Evolutionary conservation across 1,140 invertebrate species (phyloP).

Genomic region (Drosophila setifemur): DNA sequence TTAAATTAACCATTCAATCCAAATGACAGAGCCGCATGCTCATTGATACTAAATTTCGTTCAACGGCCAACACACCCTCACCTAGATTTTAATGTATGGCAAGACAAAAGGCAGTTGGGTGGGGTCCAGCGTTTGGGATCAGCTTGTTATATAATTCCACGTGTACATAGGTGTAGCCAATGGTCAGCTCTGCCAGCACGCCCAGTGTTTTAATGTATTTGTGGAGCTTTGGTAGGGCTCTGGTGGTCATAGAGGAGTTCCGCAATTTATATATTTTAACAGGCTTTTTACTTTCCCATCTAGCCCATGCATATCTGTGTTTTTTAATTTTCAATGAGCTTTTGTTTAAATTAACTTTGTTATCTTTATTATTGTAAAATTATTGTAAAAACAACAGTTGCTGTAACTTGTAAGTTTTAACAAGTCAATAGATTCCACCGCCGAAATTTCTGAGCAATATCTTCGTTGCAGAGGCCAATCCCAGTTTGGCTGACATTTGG

Average conservation of each 20-base stretch:
- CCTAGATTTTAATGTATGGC: constrained; percentile 53
- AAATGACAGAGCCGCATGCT: constrained; percentile 38
- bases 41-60: constrained; percentile 59
- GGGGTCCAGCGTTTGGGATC: constrained; percentile 28
- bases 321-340: background rate
- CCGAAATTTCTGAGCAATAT: constrained; percentile 22
- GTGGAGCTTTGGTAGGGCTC: background rate
- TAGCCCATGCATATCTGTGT: background rate
- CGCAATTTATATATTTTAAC: background rate
- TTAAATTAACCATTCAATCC: constrained; percentile 47
- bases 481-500: constrained; percentile 67
- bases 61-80: constrained; percentile 60
- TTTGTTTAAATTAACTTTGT: background rate
- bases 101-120: constrained; percentile 36
- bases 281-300: background rate
- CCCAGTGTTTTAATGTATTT: background rate
- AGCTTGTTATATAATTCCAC: constrained; percentile 33
- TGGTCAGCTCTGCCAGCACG: constrained; percentile 24
- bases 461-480: constrained; percentile 44
- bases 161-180: constrained; percentile 34
- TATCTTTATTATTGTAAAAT: background rate
- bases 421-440: constrained; percentile 36
- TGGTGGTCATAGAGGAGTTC: background rate
- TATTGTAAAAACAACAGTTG: background rate
- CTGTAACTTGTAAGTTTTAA: constrained; percentile 52